phyloP scores from a whole-genome alignment of 2,797 vertebrate species.

The Cuculus canorus region DNA sequence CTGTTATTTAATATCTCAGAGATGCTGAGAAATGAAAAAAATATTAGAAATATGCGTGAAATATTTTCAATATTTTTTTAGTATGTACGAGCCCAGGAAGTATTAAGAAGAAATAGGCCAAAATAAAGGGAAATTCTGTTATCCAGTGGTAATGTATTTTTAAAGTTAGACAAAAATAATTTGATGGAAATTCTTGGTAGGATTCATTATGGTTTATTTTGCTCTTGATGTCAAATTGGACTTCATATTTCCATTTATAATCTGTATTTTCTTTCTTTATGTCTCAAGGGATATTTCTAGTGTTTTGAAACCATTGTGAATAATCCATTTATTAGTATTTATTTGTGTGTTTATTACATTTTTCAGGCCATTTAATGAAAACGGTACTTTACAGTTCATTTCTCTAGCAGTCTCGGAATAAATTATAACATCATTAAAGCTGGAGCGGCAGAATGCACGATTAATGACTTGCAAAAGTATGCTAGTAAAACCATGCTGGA shows the following conservation, averaged over 20 bases:
- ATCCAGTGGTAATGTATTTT: neutral
- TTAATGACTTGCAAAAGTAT: slow-evolving; percentile 70
- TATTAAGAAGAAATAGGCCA: neutral
- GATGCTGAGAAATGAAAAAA: neutral
- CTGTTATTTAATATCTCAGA: neutral
- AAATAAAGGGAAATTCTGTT: neutral
- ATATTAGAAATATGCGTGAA: neutral
- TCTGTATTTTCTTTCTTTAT: neutral
- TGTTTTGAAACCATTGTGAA: slow-evolving; percentile 37
- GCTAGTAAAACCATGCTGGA: slow-evolving; percentile 37
- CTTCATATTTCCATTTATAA: neutral
- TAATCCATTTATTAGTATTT: slow-evolving; percentile 57
- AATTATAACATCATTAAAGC: slow-evolving; percentile 65
- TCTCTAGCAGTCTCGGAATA: slow-evolving; percentile 63
- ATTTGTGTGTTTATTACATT: slow-evolving; percentile 56
- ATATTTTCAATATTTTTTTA: neutral
- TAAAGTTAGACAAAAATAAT: slow-evolving; percentile 27
- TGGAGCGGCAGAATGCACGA: slow-evolving; percentile 58
- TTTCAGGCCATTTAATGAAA: slow-evolving; percentile 63
- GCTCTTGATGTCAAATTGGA: neutral
- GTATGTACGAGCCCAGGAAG: neutral
- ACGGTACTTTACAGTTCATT: slow-evolving; percentile 67
- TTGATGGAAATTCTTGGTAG: neutral
- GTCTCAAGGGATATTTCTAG: neutral
- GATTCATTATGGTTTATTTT: neutral